Evolutionary conservation across 2,888 invertebrate species (phyloP).

Genomic region (Celastrina argiolus): DNA sequence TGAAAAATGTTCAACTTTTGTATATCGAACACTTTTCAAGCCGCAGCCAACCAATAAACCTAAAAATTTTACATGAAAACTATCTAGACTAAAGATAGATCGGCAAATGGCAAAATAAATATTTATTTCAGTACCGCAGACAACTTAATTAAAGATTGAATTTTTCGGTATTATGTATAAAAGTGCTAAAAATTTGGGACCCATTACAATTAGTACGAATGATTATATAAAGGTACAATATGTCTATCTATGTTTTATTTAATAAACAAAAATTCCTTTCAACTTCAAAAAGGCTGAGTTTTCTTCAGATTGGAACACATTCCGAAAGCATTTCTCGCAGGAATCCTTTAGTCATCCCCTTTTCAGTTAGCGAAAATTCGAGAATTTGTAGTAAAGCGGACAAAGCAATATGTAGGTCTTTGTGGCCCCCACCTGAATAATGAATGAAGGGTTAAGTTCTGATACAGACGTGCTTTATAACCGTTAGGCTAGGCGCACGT

Average conservation of each 20-base stretch:
- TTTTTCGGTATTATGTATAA: too few relatives aligned
- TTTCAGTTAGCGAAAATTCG: constrained; percentile 6
- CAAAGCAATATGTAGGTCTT: constrained; percentile 8
- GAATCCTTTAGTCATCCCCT: constrained; percentile 12
- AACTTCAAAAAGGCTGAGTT: neutral
- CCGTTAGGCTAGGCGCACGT: neutral
- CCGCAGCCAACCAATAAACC: neutral
- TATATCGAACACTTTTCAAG: neutral
- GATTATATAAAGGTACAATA: too few relatives aligned
- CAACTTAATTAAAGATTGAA: too few relatives aligned
- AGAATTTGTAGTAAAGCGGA: neutral
- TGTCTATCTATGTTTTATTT: too few relatives aligned
- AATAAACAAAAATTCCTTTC: neutral
- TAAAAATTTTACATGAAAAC: neutral
- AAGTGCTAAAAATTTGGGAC: too few relatives aligned
- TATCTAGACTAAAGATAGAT: too few relatives aligned
- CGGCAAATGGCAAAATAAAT: too few relatives aligned
- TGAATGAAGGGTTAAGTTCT: constrained; percentile 16
- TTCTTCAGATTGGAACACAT: neutral
- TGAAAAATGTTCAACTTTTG: neutral
- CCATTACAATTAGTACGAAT: too few relatives aligned
- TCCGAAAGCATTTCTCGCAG: neutral
- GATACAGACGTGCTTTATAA: neutral
- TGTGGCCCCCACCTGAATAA: constrained; percentile 11
- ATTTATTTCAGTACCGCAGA: too few relatives aligned